Evolutionary conservation across 2,113 vertebrate genomes (phyloP).

Genomic region (Ivindomyrus marchei): DNA sequence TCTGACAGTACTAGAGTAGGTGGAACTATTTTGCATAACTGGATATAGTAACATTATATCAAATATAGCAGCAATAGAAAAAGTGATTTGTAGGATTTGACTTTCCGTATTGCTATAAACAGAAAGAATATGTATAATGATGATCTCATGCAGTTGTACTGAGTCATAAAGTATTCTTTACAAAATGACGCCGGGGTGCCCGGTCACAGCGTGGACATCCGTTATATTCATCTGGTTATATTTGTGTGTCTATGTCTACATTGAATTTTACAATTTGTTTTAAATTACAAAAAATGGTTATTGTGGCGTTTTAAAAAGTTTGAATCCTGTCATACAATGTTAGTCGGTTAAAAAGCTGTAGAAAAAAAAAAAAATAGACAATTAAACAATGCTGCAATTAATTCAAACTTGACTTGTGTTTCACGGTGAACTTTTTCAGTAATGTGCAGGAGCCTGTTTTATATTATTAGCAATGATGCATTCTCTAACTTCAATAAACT

Average conservation of each 20-base stretch:
- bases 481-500: neutral
- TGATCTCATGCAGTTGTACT: slow-evolving; percentile 13
- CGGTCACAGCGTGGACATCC: neutral
- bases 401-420: neutral
- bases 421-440: neutral
- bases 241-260: neutral
- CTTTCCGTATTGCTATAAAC: slow-evolving; percentile 5
- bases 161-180: slow-evolving; percentile 17
- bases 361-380: neutral
- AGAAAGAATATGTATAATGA: slow-evolving; percentile 1
- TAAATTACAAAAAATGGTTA: neutral
- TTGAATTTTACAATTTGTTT: neutral
- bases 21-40: neutral
- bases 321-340: neutral
- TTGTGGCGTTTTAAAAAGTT: neutral
- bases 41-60: neutral
- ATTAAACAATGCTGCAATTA: neutral
- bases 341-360: neutral
- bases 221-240: neutral
- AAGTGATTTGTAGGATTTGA: neutral
- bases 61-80: neutral
- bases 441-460: neutral
- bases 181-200: neutral
- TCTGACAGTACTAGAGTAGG: neutral
- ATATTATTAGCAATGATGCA: neutral